phyloP scores from a whole-genome alignment of 2,797 vertebrate genomes.

The Crypturellus tataupa region DNA sequence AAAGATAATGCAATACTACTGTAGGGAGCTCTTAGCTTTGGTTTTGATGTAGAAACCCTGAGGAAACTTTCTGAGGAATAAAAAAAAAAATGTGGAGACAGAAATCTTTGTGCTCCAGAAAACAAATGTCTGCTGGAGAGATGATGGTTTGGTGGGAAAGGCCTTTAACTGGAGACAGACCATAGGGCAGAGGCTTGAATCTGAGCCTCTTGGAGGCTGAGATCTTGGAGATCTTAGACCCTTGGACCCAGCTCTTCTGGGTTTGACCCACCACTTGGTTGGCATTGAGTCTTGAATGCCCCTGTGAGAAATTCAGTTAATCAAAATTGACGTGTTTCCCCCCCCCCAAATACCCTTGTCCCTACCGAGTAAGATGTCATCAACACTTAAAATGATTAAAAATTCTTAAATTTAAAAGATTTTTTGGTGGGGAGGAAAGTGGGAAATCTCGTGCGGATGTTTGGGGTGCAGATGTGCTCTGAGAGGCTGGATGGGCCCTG shows the following conservation, averaged over 20 bases:
- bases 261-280: not conserved
- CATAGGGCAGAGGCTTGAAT: no score
- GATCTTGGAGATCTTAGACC: no score
- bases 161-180: not conserved
- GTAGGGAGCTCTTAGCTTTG: constrained; percentile 31
- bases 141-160: not conserved
- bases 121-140: not conserved
- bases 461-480: not conserved
- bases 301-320: not conserved
- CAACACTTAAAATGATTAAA: not conserved
- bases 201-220: not conserved
- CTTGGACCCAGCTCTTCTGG: not conserved
- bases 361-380: not conserved
- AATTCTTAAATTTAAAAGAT: not conserved
- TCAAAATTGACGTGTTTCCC: not conserved
- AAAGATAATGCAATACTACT: constrained; percentile 36
- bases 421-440: no score
- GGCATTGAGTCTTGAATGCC: not conserved
- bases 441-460: not conserved
- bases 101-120: not conserved
- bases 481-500: not conserved
- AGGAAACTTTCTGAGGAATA: not conserved
- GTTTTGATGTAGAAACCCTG: not conserved
- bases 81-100: constrained; percentile 31
- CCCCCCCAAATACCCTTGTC: not conserved